Evolutionary conservation across 2,113 vertebrate species (phyloP).

Genomic region (Vombatus ursinus): DNA sequence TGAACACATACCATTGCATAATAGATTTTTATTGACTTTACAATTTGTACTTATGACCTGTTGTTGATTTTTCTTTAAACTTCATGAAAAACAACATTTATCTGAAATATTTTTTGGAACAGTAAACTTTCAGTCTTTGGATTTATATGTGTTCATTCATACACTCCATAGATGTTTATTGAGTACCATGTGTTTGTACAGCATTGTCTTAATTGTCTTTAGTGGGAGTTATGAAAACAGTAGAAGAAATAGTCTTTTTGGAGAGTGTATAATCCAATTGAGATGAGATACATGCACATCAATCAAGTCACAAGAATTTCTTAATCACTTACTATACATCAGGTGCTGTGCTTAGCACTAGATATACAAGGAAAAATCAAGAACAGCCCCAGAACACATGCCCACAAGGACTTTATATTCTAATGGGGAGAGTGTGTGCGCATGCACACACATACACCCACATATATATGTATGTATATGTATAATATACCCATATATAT

Average conservation of each 20-base stretch:
- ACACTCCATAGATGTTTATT: neutral
- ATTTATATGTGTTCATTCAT: neutral
- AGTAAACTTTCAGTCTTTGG: neutral
- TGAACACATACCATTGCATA: neutral
- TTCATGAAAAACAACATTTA: neutral
- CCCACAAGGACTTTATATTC: neutral
- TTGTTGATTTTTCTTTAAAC: constrained; percentile 8
- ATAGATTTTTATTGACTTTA: neutral
- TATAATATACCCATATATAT: no score
- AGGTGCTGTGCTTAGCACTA: neutral
- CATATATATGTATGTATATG: no score
- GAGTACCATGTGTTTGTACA: neutral
- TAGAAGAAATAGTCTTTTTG: neutral
- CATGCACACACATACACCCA: neutral
- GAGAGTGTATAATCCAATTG: neutral
- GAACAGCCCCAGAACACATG: neutral
- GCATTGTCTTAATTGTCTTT: neutral
- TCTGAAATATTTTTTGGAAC: neutral
- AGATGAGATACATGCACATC: neutral
- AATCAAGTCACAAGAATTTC: neutral
- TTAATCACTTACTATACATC: neutral
- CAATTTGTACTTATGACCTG: neutral
- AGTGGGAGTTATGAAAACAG: neutral
- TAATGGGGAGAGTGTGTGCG: neutral
- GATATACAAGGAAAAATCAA: neutral